Percentiles rank a stretch among this genome's conserved stretches.
Conservation (phyloP, 2,797 vertebrate genomes). For the Anguilla pacifica region DNA sequence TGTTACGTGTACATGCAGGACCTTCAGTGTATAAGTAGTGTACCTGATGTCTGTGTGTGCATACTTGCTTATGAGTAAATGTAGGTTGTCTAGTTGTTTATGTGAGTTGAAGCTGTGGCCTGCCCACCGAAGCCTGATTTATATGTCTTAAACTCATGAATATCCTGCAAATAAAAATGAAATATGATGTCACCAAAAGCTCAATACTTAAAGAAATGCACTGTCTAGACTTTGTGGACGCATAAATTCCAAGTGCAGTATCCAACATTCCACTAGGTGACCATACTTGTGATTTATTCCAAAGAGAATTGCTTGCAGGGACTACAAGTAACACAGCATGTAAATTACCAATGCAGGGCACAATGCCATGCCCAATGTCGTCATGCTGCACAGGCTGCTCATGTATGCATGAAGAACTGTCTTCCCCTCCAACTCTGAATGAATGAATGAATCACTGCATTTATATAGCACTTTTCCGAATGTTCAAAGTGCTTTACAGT, state of each 20-base stretch:
- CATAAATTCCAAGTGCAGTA: background rate
- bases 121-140: background rate
- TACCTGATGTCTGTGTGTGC: background rate
- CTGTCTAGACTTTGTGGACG: background rate
- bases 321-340: background rate
- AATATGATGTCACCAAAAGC: background rate
- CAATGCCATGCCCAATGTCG: background rate
- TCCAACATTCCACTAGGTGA: background rate
- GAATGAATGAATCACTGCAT: too few relatives aligned
- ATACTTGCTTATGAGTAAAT: background rate
- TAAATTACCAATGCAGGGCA: background rate
- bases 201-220: background rate
- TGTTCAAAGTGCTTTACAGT: too few relatives aligned
- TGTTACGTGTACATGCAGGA: background rate
- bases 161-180: background rate
- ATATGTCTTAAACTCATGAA: background rate
- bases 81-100: background rate
- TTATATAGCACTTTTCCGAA: too few relatives aligned
- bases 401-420: background rate
- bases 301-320: background rate
- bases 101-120: background rate
- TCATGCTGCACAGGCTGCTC: background rate
- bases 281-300: background rate
- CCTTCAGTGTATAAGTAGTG: background rate
- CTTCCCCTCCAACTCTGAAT: background rate